These are phyloP conservation scores for Halcyon badia DNA, from an alignment of 2,797 vertebrate species.

Conservation along the genomic window DNA sequence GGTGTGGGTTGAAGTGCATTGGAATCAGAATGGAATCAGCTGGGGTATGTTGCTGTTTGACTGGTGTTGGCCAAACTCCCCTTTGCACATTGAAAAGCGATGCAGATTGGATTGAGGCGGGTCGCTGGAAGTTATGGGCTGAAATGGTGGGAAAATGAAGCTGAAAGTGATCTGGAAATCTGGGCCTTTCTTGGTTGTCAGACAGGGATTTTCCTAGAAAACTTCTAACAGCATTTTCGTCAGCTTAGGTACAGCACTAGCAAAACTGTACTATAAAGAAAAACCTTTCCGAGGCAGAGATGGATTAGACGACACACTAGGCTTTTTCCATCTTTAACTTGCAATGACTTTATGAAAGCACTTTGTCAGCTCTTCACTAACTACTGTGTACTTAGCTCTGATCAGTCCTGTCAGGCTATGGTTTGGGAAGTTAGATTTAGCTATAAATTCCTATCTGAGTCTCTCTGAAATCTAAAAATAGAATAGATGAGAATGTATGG, in stretches of 20 bases:
- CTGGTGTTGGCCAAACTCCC: not conserved
- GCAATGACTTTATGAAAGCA: conserved; percentile 8
- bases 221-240: not conserved
- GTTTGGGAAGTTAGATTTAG: conserved; percentile 49
- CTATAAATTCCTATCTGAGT: conserved; percentile 25
- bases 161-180: not conserved
- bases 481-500: conserved; percentile 20
- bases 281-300: not conserved
- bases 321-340: not conserved
- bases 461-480: conserved; percentile 52
- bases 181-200: not conserved
- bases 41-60: not conserved
- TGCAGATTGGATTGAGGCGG: not conserved
- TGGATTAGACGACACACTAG: not conserved
- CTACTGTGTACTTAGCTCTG: conserved; percentile 42
- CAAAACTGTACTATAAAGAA: not conserved
- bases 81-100: not conserved
- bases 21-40: not conserved
- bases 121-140: not conserved
- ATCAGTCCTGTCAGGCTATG: conserved; percentile 20
- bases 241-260: not conserved
- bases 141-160: not conserved
- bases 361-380: conserved; percentile 34
- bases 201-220: not conserved
- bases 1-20: not conserved